Conservation (phyloP, 1,140 invertebrate species). For the Cataglyphis hispanica region DNA sequence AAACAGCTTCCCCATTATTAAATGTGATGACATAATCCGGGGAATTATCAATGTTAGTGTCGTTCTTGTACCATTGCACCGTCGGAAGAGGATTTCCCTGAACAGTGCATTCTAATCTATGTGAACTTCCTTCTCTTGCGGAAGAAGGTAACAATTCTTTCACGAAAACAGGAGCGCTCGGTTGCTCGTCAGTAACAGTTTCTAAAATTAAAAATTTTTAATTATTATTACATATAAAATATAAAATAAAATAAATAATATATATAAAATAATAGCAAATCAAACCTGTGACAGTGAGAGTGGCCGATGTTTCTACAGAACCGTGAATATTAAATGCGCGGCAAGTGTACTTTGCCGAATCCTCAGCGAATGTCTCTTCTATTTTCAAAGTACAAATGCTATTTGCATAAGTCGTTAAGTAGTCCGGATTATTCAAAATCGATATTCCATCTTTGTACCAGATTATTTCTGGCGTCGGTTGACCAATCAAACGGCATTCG, state of each 20-base stretch:
- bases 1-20: slow-evolving; percentile 89
- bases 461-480: slow-evolving; percentile 88
- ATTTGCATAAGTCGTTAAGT: slow-evolving; percentile 87
- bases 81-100: slow-evolving; percentile 92
- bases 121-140: slow-evolving; percentile 89
- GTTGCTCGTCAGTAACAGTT: slow-evolving; percentile 89
- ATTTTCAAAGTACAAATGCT: slow-evolving; percentile 90
- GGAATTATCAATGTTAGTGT: slow-evolving; percentile 90
- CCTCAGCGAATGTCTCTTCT: slow-evolving; percentile 94
- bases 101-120: slow-evolving; percentile 91
- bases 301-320: slow-evolving; percentile 91
- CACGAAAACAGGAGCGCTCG: slow-evolving; percentile 89
- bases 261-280: background rate
- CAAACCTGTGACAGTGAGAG: slow-evolving; percentile 91
- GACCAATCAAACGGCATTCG: slow-evolving; percentile 86
- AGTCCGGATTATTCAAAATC: slow-evolving; percentile 90
- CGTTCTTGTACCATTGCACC: slow-evolving; percentile 93
- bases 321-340: slow-evolving; percentile 90
- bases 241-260: no score
- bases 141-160: slow-evolving; percentile 88
- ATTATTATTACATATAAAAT: background rate
- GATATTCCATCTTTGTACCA: slow-evolving; percentile 92
- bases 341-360: slow-evolving; percentile 93
- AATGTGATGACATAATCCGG: slow-evolving; percentile 90
- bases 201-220: slow-evolving; percentile 84